A percentile compares a stretch with the other conserved stretches of the same genome.
Conservation (phyloP, 2,888 invertebrate genomes). For the Eustalomyia histrio region DNA sequence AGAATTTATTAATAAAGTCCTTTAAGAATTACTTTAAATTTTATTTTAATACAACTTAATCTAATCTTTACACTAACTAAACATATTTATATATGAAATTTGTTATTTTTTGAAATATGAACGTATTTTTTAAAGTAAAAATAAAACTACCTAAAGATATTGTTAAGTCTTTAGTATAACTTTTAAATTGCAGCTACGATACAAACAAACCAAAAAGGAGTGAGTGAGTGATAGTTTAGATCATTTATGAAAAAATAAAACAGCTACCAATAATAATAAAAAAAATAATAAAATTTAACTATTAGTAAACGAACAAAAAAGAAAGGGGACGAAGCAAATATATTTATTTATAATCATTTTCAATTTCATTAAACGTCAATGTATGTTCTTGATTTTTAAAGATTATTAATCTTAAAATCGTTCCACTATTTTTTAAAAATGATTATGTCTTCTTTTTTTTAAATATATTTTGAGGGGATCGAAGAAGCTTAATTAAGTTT, state of each 20-base stretch:
- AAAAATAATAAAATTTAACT: slow-evolving; percentile 4
- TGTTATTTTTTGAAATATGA: neutral
- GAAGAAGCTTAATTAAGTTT: neutral
- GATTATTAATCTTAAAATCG: slow-evolving; percentile 30
- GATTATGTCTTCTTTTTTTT: slow-evolving; percentile 29
- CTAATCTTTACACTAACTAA: neutral
- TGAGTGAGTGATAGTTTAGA: neutral
- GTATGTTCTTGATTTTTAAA: no score
- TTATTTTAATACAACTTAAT: slow-evolving; percentile 7
- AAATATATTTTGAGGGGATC: neutral
- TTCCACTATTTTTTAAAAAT: slow-evolving; percentile 53
- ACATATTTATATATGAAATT: neutral
- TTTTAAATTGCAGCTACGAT: neutral
- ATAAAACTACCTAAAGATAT: neutral
- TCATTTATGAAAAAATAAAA: slow-evolving; percentile 4
- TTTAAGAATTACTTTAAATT: neutral
- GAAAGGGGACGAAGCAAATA: neutral
- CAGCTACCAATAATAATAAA: slow-evolving; percentile 5
- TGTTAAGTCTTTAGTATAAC: neutral
- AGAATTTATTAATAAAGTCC: slow-evolving; percentile 32
- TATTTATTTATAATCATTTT: neutral
- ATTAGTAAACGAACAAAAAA: neutral
- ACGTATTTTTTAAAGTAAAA: neutral
- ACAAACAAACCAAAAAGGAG: slow-evolving; percentile 1
- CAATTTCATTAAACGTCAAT: neutral